Evolutionary conservation across 2,888 invertebrate genomes (phyloP), one percentile per base, ranked within the genome.

Genomic region (Cheilosia scutellata): DNA sequence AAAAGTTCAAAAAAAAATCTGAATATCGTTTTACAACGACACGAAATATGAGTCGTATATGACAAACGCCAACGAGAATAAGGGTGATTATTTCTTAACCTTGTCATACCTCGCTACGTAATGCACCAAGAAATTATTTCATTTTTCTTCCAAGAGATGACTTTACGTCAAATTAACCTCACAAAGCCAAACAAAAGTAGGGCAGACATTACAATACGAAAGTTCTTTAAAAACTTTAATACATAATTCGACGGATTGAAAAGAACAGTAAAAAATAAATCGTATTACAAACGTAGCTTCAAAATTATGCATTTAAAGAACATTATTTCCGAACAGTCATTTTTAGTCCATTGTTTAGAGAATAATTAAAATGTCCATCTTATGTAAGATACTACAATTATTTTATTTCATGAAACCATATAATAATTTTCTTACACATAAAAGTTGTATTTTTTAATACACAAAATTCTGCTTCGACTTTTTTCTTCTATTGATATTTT

Each of bases 361-460:
- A 31, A 31, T n/a, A 76, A 68, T 58, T 49, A 68, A 68, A 87
- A 86, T 76, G 49, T 75, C 82, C 78, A 76, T 4, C 27, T 57
- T 42, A n/a, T n/a, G n/a, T n/a, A 47, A 16, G 47, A 65, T 16
- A 49, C 20, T 40, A 13, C 13, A 40, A 62, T 66, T n/a, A 49
- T 27, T 76, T 77, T 82, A 77, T 82, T 83, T 65, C 33, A 77
- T 62, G 77, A 78, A 83, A 66, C 71, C 77, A 47, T 77, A 57
- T 62, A 20, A 51, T 62, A 55, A 72, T 55, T 40, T 57, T 66
- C 40, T 66, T 68, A 51, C 29, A 76, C 20, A 66, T 37, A 42
- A 33, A 40, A 20, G 29, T 72, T 49, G 27, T 58, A 25, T 13
- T 31, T 55, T 44, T 25, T 75, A n/a, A 40, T 9, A 37, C 20